phyloP scores from a whole-genome alignment of 1,140 invertebrate species.

The Eurosta solidaginis region DNA sequence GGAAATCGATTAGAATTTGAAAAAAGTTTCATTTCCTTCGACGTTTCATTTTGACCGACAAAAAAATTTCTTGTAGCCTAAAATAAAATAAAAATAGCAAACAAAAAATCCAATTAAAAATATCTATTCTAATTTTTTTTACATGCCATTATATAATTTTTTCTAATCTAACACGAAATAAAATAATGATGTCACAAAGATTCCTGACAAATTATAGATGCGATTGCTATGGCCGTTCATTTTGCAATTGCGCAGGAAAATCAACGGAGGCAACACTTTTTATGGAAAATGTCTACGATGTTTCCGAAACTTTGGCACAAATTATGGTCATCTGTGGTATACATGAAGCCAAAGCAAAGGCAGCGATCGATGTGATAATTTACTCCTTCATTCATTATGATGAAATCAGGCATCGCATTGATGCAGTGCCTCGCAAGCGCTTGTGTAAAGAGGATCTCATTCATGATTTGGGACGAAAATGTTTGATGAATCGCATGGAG shows the following conservation, averaged over 20 bases:
- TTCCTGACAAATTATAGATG: constrained; percentile 30
- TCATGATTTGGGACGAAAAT: constrained; percentile 44
- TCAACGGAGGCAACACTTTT: neutral
- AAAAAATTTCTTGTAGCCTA: neutral
- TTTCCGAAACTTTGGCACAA: constrained; percentile 24
- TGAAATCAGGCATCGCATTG: constrained; percentile 42
- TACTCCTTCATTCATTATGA: constrained; percentile 45
- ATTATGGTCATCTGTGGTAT: constrained; percentile 51
- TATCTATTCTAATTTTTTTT: neutral
- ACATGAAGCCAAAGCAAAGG: constrained; percentile 40
- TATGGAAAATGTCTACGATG: constrained; percentile 30
- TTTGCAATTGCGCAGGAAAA: constrained; percentile 30
- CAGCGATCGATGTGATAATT: constrained; percentile 35
- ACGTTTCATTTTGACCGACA: neutral
- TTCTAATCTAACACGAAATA: neutral
- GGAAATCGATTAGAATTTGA: neutral
- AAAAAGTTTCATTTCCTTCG: neutral
- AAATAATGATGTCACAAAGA: constrained; percentile 28
- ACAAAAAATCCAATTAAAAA: neutral
- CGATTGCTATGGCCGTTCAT: constrained; percentile 30
- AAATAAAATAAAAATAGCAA: neutral
- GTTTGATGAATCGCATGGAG: constrained; percentile 46
- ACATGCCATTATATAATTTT: neutral
- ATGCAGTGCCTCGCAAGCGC: constrained; percentile 46
- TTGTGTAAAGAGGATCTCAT: constrained; percentile 50